These are phyloP conservation scores for Oscheius sp. DNA, from an alignment of 1,140 invertebrate species.

Conservation along the genomic window DNA sequence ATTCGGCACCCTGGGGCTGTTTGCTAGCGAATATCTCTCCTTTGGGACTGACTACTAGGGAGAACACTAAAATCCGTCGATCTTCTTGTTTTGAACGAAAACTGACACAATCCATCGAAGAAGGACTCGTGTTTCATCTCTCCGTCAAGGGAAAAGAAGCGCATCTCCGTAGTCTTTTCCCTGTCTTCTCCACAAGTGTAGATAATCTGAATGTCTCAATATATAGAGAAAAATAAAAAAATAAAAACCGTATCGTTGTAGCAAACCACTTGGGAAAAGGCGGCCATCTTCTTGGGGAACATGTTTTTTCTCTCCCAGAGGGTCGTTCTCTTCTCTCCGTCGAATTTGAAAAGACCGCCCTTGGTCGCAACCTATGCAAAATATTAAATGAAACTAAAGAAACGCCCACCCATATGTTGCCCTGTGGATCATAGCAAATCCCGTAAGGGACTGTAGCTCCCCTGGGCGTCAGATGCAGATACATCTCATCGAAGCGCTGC, in stretches of 20 bases:
- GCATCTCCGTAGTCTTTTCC: constrained; percentile 45
- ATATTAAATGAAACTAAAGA: neutral
- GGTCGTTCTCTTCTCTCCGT: constrained; percentile 26
- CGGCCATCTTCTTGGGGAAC: constrained; percentile 59
- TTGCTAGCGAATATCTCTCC: constrained; percentile 57
- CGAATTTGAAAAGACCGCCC: constrained; percentile 57
- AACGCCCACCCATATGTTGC: constrained; percentile 46
- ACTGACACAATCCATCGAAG: constrained; percentile 49
- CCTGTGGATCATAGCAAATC: constrained; percentile 46
- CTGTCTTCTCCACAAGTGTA: constrained; percentile 48
- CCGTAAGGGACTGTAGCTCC: constrained; percentile 55
- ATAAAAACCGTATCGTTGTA: constrained; percentile 48
- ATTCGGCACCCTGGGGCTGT: constrained; percentile 46
- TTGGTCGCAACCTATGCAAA: constrained; percentile 48
- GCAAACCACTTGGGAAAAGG: constrained; percentile 53
- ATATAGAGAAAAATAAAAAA: neutral
- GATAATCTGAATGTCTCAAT: constrained; percentile 58
- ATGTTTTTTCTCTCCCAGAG: constrained; percentile 52
- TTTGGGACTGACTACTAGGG: constrained; percentile 42
- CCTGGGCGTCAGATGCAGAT: constrained; percentile 51
- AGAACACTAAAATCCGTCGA: constrained; percentile 1
- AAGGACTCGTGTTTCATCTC: constrained; percentile 56
- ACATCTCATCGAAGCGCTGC: constrained; percentile 55
- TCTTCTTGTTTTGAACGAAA: constrained; percentile 5
- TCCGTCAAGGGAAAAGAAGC: constrained; percentile 49